Conservation (phyloP, 2,797 vertebrate genomes). For the Thunnus albacares region DNA sequence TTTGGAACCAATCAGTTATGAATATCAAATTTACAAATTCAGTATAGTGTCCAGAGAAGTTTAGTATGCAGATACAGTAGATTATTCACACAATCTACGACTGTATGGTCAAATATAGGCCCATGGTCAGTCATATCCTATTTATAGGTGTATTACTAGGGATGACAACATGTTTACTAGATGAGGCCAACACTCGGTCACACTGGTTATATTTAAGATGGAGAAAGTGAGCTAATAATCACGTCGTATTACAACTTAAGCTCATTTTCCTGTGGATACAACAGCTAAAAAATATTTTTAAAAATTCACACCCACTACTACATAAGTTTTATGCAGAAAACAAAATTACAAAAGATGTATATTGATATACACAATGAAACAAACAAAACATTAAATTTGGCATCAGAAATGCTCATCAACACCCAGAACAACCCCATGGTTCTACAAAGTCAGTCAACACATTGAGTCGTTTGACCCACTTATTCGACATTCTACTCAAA, state of each 20-base stretch:
- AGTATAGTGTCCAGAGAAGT: background rate
- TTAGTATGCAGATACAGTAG: background rate
- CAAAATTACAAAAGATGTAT: background rate
- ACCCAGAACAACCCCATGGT: background rate
- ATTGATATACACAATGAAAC: background rate
- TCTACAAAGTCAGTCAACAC: background rate
- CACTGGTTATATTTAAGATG: background rate
- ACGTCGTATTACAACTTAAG: background rate
- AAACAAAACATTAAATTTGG: no score
- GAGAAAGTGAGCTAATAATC: background rate
- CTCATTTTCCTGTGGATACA: background rate
- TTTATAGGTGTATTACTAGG: slow-evolving; percentile 58
- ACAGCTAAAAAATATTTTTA: background rate
- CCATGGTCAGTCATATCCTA: slow-evolving; percentile 44
- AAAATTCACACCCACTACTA: background rate
- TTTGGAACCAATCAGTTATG: background rate
- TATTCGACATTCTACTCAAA: background rate
- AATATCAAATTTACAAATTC: background rate
- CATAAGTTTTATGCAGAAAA: background rate
- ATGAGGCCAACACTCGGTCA: background rate
- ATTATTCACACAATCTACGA: slow-evolving; percentile 13
- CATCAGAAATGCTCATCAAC: no score
- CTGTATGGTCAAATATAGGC: slow-evolving; percentile 35
- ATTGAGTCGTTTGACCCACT: background rate
- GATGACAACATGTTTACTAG: slow-evolving; percentile 68